Evolutionary conservation across 2,888 invertebrate species (phyloP).

Genomic region (Ophion ventricosus): DNA sequence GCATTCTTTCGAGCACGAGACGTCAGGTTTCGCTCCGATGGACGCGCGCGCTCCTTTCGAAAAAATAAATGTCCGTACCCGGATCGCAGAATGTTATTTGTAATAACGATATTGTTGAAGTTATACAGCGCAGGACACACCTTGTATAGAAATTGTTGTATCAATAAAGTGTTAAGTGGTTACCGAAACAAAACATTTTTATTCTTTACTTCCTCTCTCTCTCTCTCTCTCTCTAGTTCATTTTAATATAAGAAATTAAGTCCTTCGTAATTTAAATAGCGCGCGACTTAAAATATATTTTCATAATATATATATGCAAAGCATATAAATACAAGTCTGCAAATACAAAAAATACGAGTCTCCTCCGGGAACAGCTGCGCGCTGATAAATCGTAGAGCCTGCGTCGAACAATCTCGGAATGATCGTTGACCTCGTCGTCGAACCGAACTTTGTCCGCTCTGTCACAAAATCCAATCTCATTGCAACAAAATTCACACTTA

Average conservation of each 20-base stretch:
- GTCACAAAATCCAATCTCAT: not conserved
- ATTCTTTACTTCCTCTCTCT: not conserved
- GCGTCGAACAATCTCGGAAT: not conserved
- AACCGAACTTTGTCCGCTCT: not conserved
- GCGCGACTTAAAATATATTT: not conserved
- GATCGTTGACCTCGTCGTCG: not conserved
- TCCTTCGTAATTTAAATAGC: not conserved
- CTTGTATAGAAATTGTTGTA: constrained; percentile 80
- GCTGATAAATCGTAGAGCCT: not conserved
- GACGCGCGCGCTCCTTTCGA: not conserved
- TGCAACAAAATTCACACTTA: not conserved
- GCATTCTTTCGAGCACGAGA: not conserved
- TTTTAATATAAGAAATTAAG: not conserved
- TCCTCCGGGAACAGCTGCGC: not conserved
- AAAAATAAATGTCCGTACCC: constrained; percentile 72
- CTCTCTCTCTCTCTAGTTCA: not conserved
- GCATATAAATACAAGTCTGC: not conserved
- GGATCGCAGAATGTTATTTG: constrained; percentile 72
- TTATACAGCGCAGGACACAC: constrained; percentile 73
- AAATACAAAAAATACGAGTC: not conserved
- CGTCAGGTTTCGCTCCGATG: not conserved
- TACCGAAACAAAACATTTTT: constrained; percentile 70
- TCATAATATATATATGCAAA: too few relatives aligned
- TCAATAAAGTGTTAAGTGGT: constrained; percentile 80
- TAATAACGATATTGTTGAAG: constrained; percentile 72